Conservation (phyloP, 30 jellyfish, hydroid and myxozoan species). For the Catostylus mosaicus region DNA sequence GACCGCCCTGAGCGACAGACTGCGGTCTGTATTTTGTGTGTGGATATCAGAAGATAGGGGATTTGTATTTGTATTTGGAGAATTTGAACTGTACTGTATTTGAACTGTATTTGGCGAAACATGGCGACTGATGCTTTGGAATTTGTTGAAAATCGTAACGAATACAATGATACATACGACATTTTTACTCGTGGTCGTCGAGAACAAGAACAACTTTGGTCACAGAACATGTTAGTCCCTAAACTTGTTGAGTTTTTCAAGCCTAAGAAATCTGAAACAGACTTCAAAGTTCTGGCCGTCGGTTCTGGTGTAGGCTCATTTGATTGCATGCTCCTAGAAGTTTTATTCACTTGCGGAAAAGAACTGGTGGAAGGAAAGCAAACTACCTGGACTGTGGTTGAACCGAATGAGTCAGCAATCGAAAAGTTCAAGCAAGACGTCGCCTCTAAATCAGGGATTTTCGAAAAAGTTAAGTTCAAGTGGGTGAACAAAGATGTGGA, state of each 20-base stretch:
- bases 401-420: conserved; percentile 5
- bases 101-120: too few species aligned
- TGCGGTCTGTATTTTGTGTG: too few species aligned
- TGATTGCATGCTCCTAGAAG: conserved; percentile 18
- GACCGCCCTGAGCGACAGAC: too few species aligned
- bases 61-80: too few species aligned
- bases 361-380: not conserved
- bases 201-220: conserved; percentile 4
- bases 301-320: conserved; percentile 11
- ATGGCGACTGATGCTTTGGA: not conserved
- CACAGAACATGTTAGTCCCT: not conserved
- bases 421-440: conserved; percentile 1
- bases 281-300: conserved; percentile 6
- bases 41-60: too few species aligned
- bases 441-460: not conserved
- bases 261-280: not conserved
- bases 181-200: not conserved
- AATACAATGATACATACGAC: not conserved
- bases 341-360: not conserved
- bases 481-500: conserved; percentile 23
- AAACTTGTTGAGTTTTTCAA: not conserved
- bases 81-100: too few species aligned
- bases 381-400: conserved; percentile 22
- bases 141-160: not conserved
- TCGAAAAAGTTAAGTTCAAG: not conserved